Evolutionary conservation across 2,797 vertebrate genomes (phyloP).

Genomic region (Australoheros facetus): DNA sequence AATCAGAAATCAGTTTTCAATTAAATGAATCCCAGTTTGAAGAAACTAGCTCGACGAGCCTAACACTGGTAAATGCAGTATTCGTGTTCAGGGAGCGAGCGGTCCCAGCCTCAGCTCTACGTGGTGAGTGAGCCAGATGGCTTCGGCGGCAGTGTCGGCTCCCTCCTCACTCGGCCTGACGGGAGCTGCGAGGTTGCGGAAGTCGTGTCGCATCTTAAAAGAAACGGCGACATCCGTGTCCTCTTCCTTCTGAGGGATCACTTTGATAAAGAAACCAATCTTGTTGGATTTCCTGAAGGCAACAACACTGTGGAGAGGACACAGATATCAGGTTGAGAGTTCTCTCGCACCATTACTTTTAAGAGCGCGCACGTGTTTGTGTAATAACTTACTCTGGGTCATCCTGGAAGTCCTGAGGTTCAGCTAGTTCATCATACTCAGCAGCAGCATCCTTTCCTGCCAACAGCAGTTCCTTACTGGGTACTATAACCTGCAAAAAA

Average conservation of each 20-base stretch:
- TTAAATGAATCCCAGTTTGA: slow-evolving; percentile 22
- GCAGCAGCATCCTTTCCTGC: slow-evolving; percentile 97
- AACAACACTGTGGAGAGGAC: slow-evolving; percentile 83
- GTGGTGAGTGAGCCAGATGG: slow-evolving; percentile 95
- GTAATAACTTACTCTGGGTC: slow-evolving; percentile 91
- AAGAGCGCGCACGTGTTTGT: background rate
- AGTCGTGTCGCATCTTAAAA: slow-evolving; percentile 97
- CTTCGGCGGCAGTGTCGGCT: slow-evolving; percentile 81
- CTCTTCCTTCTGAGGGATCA: slow-evolving; percentile 91
- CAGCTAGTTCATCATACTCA: slow-evolving; percentile 97
- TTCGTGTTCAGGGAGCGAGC: slow-evolving; percentile 82
- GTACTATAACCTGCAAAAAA: slow-evolving; percentile 86
- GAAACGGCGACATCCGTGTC: slow-evolving; percentile 88
- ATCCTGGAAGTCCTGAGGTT: slow-evolving; percentile 98
- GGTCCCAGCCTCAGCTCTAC: slow-evolving; percentile 95
- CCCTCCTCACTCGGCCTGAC: slow-evolving; percentile 88
- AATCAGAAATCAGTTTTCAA: slow-evolving; percentile 55
- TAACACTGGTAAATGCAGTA: background rate
- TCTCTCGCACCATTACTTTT: background rate
- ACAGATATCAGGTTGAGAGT: slow-evolving; percentile 14
- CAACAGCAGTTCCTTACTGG: slow-evolving; percentile 90
- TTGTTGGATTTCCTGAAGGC: slow-evolving; percentile 99
- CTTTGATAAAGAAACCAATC: slow-evolving; percentile 98
- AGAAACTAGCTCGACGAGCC: slow-evolving; percentile 24
- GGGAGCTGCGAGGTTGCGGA: slow-evolving; percentile 92